Evolutionary conservation across 2,113 vertebrate species (phyloP).

Genomic region (Neopipo cinnamomea): DNA sequence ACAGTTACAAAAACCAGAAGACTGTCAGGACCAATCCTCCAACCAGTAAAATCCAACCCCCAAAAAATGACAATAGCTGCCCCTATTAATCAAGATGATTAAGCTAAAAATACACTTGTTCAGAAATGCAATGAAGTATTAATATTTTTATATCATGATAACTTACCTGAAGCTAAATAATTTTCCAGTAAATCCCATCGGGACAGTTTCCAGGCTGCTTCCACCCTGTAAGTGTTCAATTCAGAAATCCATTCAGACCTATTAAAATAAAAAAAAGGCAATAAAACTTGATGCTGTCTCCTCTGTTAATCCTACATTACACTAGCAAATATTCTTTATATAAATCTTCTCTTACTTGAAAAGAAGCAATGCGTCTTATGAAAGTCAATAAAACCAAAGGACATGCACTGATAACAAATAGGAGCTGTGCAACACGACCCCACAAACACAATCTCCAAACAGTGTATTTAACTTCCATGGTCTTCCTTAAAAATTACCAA

Average conservation of each 20-base stretch:
- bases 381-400: background rate
- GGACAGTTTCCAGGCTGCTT: conserved; percentile 96
- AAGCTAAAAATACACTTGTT: background rate
- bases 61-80: background rate
- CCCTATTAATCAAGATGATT: background rate
- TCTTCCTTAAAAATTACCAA: background rate
- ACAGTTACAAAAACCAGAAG: background rate
- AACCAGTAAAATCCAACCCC: background rate
- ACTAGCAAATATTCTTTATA: background rate
- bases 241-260: conserved; percentile 95
- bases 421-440: background rate
- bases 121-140: background rate
- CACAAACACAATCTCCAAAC: background rate
- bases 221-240: conserved; percentile 93
- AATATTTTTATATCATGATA: background rate
- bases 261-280: background rate
- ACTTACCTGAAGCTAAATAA: conserved; percentile 88
- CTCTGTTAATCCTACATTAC: background rate
- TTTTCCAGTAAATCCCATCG: conserved; percentile 94
- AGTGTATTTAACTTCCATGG: background rate
- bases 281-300: background rate
- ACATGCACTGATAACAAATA: background rate
- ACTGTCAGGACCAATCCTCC: background rate
- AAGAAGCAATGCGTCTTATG: background rate
- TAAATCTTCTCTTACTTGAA: background rate